phyloP scores from a whole-genome alignment of 2,113 vertebrate genomes.

The pig (Sus scrofa) region DNA sequence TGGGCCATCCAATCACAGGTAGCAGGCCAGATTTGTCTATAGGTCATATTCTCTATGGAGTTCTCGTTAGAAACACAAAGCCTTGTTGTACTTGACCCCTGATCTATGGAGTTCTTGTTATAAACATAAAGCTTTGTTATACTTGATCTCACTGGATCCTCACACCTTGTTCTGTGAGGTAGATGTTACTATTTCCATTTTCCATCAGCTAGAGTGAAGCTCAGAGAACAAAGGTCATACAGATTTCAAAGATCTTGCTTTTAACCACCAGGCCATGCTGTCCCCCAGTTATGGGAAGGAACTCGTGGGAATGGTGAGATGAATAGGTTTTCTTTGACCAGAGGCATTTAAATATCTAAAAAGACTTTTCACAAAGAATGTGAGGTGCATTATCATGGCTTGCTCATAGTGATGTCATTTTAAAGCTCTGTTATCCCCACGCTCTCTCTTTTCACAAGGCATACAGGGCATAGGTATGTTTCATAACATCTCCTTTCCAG shows the following conservation, averaged over 20 bases:
- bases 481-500: background rate
- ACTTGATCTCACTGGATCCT: background rate
- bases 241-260: constrained; percentile 28
- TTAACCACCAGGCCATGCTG: background rate
- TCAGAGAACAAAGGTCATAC: background rate
- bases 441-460: constrained; percentile 5
- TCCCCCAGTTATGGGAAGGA: background rate
- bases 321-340: background rate
- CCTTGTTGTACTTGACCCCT: no score
- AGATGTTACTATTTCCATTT: no score
- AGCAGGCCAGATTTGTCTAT: background rate
- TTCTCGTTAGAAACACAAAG: no score
- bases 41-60: background rate
- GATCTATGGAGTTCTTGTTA: background rate
- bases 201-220: background rate
- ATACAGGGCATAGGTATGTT: background rate
- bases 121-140: background rate
- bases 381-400: background rate
- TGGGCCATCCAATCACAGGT: background rate
- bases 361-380: background rate
- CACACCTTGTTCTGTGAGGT: background rate
- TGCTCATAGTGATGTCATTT: background rate
- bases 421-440: background rate
- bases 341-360: background rate
- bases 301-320: background rate